Evolutionary conservation across 2,888 invertebrate genomes (phyloP).

Genomic region (Vannuccia rotundouncinata): DNA sequence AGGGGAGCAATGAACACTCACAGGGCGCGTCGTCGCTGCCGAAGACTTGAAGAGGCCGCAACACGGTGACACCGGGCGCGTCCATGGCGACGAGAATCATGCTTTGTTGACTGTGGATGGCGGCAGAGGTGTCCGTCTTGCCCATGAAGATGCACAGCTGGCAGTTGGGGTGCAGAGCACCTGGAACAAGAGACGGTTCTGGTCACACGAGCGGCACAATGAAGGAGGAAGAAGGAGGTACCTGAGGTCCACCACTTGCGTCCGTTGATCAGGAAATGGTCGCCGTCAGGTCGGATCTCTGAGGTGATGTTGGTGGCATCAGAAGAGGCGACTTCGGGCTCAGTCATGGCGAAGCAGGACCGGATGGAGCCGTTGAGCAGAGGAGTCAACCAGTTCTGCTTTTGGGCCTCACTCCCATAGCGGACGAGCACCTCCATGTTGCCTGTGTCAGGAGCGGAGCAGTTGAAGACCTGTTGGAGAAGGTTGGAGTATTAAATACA

Average conservation of each 20-base stretch:
- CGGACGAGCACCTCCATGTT: conserved; percentile 59
- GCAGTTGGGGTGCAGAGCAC: conserved; percentile 56
- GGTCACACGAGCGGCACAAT: conserved; percentile 24
- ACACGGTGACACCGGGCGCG: conserved; percentile 55
- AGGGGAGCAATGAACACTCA: too few relatives aligned
- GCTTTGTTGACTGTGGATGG: conserved; percentile 56
- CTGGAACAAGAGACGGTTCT: too few relatives aligned
- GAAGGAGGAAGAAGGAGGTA: conserved; percentile 42
- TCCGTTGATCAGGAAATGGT: conserved; percentile 57
- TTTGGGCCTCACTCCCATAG: conserved; percentile 57
- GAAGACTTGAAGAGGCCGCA: conserved; percentile 56
- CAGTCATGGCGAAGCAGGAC: conserved; percentile 52
- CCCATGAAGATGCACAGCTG: conserved; percentile 59
- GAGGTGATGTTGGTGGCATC: conserved; percentile 59
- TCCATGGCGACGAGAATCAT: conserved; percentile 60
- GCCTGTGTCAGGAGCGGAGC: conserved; percentile 58
- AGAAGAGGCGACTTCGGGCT: conserved; percentile 56
- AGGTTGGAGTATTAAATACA: conserved; percentile 42
- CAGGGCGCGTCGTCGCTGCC: conserved; percentile 57
- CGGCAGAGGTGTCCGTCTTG: conserved; percentile 50
- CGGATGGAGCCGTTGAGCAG: conserved; percentile 55
- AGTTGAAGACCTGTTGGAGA: conserved; percentile 53
- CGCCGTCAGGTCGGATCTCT: conserved; percentile 52
- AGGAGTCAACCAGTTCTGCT: conserved; percentile 53
- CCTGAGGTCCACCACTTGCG: conserved; percentile 59